These are phyloP conservation scores for Linepithema humile DNA, from an alignment of 1,140 invertebrate genomes.

Conservation along the genomic window DNA sequence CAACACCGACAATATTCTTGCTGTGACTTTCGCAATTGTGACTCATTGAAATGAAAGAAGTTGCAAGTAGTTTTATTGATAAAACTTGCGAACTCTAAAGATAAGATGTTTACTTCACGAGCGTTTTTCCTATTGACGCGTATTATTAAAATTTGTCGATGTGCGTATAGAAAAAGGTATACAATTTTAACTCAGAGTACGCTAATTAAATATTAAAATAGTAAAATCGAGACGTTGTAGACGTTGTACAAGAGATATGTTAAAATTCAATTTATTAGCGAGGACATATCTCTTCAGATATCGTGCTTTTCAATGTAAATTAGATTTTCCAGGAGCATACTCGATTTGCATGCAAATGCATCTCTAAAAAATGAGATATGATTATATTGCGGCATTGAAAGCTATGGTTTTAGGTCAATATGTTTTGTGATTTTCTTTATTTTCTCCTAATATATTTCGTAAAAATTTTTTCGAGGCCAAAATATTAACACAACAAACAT, in stretches of 20 bases:
- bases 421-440: background rate
- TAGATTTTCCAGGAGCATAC: constrained; percentile 17
- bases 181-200: background rate
- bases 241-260: background rate
- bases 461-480: background rate
- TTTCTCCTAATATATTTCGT: background rate
- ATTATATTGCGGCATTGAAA: constrained; percentile 9
- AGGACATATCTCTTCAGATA: background rate
- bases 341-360: constrained; percentile 15
- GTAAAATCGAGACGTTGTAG: background rate
- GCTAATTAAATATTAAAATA: background rate
- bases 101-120: background rate
- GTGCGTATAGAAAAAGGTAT: background rate
- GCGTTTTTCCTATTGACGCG: background rate
- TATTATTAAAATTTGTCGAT: background rate
- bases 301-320: background rate
- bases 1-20: background rate
- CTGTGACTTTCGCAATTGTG: background rate
- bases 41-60: background rate
- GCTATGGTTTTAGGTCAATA: constrained; percentile 34
- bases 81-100: background rate
- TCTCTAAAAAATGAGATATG: constrained; percentile 13
- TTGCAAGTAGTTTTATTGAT: background rate
- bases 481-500: background rate
- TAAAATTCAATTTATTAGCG: constrained; percentile 26